Base-by-base conservation (phyloP, 2,888 invertebrate genomes). In the Apotomis capreana region DNA sequence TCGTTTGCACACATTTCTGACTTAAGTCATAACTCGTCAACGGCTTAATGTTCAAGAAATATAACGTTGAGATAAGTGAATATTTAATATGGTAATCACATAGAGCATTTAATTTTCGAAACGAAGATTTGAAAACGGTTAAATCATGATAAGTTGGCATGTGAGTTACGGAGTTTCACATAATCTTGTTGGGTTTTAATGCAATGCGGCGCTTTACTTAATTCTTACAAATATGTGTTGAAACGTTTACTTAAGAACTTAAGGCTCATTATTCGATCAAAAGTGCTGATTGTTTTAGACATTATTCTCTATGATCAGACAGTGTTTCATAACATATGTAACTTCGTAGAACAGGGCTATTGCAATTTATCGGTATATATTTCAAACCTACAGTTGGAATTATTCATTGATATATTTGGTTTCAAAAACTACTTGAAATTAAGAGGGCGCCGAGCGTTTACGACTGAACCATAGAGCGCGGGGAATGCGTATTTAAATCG, bases 71-170 rank as follows among this genome's bases (percentile, higher is more conserved):
- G 65, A 65, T 58, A 70, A 59, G 52, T 59, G 58, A 59, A 15
- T 59, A 59, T 54, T 57, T 36, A 52, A 58, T 63, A 70, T 64
- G 46, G 26, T 26, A 59, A 64, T 70, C 70, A 54, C 64, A 70
- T 59, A 70, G 44, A 54, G 36, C 44, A 52, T 13, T 69, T 68
- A 1, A 62, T 52, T 57, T 58, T 26, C 36, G 26, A 64, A 46
- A 64, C 59, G 44, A 44, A 10, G 36, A 69, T 40, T 44, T 54
- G 52, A 26, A 69, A 10, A 37, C 49, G 58, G 49, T 65, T 61
- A 26, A 26, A 61, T 54, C 54, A 13, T 9, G 36, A 68, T 40
- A 40, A 13, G 6, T 12, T 5, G 49, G 62, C 54, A 49, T 12
- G 12, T 8, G n/a, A 5, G n/a, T 15, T 36, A 54, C 10, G n/a